Evolutionary conservation across 2,797 vertebrate genomes (phyloP).

Genomic region (Alfaro cultratus): DNA sequence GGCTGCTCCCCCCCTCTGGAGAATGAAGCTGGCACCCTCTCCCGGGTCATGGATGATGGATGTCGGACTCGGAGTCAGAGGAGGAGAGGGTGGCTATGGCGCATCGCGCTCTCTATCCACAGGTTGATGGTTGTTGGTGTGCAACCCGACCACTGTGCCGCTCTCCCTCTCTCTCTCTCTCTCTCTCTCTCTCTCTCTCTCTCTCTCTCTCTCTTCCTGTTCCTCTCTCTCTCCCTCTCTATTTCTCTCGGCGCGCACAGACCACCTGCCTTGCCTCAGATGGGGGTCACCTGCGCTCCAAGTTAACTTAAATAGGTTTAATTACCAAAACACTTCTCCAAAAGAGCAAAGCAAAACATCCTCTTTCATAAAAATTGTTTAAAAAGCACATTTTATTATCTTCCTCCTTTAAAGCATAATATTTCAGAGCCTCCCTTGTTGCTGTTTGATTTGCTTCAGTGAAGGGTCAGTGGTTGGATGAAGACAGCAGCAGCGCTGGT

Average conservation of each 20-base stretch:
- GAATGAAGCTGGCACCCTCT: conserved; percentile 55
- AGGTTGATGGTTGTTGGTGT: conserved; percentile 80
- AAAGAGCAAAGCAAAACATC: conserved; percentile 14
- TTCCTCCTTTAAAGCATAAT: neutral
- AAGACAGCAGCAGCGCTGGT: conserved; percentile 58
- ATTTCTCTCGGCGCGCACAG: conserved; percentile 15
- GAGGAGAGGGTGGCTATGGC: conserved; percentile 65
- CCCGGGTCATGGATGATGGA: conserved; percentile 58
- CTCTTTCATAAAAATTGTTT: neutral
- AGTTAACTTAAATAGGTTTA: conserved; percentile 44
- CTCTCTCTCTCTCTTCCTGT: conserved; percentile 21
- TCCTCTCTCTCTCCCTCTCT: conserved; percentile 10
- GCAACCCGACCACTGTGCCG: conserved; percentile 70
- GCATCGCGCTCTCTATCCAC: conserved; percentile 66
- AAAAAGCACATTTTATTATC: neutral
- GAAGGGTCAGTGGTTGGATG: conserved; percentile 45
- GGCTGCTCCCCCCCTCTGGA: conserved; percentile 40
- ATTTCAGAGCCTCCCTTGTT: neutral
- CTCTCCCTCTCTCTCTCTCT: conserved; percentile 28
- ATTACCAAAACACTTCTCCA: conserved; percentile 41
- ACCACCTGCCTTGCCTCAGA: conserved; percentile 55
- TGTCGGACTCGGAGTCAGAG: conserved; percentile 29
- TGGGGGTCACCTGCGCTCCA: conserved; percentile 41
- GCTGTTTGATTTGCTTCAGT: conserved; percentile 29
- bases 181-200: conserved; percentile 15